A percentile compares a stretch with the other conserved stretches of the same genome.
These are phyloP conservation scores for Rhagium mordax DNA, from an alignment of 2,888 invertebrate species.

Conservation along the genomic window DNA sequence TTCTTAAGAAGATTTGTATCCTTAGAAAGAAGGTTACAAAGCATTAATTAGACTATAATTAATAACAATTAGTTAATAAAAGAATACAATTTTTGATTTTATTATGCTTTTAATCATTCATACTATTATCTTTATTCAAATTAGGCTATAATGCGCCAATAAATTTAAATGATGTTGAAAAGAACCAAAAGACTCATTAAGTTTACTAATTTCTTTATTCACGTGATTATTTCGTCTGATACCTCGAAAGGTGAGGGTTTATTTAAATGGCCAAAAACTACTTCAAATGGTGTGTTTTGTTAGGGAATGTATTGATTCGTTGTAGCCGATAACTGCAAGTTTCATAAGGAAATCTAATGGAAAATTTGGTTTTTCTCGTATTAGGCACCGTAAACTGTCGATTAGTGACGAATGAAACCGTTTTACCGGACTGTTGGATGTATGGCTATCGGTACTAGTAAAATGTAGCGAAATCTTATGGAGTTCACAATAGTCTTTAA, in stretches of 20 bases:
- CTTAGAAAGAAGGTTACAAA: too few species aligned
- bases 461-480: background rate
- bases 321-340: background rate
- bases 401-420: background rate
- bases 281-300: background rate
- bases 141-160: too few species aligned
- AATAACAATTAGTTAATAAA: too few species aligned
- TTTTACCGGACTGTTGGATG: background rate
- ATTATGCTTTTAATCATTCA: too few species aligned
- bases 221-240: background rate
- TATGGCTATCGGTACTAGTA: background rate
- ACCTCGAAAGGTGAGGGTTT: background rate
- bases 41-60: too few species aligned
- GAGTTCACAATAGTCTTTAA: background rate
- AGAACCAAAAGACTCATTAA: too few species aligned
- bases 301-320: background rate
- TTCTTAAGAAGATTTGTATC: too few species aligned
- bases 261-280: background rate
- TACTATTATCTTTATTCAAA: too few species aligned
- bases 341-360: background rate
- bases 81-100: too few species aligned
- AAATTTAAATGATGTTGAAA: too few species aligned
- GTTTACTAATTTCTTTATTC: too few species aligned
- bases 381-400: background rate
- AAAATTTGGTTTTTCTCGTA: background rate